Base-by-base conservation (phyloP, 2,888 invertebrate species). In the Drosophila suboccidentalis region DNA sequence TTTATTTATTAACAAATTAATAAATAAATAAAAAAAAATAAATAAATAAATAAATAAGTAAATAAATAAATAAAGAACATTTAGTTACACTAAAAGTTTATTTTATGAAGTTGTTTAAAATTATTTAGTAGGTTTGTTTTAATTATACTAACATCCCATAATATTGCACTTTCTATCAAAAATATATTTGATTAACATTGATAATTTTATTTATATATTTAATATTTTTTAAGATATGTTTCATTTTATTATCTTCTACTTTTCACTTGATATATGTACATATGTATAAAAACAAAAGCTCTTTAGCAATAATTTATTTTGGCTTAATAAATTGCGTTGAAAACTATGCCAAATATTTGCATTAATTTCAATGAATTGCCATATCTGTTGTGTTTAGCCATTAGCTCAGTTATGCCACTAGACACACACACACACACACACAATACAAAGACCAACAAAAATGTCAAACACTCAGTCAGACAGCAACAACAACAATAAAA, bases 331-430 rank as follows among this genome's bases (percentile, higher is more conserved):
- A 61, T 36, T 17, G 9, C 9, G 2, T 1, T n/a, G 41, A 49
- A 60, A 61, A 61, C 53, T 54, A 43, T 49, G 43, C 58, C 13
- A 41, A 44, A 41, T 51, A 49, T 67, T 58, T 63, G 55, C 47
- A 64, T 64, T 58, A 58, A 72, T 77, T 63, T 63, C 54, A 54
- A 64, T 73, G 68, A 61, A 58, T 72, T 68, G 78, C 9, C 60
- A 72, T 17, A 32, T 58, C 49, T 60, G 47, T 57, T 54, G 63
- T 34, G 22, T 11, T 36, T 34, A 1, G 22, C 36, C 41, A 67
- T 59, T 67, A 53, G 58, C 43, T 38, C 44, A 39, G 39, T 47
- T 58, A 22, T 74, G 15, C 34, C 46, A 50, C 43, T 22, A 46
- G 13, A n/a, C 29, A 9, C 41, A 29, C 59, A 47, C 36, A 43